Evolutionary conservation across 2,888 invertebrate genomes (phyloP).

Genomic region (Dioctria linearis): DNA sequence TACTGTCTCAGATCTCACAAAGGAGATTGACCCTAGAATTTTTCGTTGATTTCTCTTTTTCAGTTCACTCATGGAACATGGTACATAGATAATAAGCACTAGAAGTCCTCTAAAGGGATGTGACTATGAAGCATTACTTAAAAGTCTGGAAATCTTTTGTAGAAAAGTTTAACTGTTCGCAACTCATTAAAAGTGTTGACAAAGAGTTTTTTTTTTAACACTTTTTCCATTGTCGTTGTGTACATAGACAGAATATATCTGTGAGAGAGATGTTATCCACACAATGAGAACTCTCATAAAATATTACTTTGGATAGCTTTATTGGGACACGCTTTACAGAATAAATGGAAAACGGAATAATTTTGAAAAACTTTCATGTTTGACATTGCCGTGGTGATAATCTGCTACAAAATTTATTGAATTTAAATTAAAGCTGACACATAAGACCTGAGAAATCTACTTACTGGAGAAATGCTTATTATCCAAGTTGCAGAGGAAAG

Average conservation of each 20-base stretch:
- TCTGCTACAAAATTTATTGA: too few relatives aligned
- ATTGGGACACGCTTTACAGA: too few relatives aligned
- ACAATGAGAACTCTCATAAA: slow-evolving; percentile 3
- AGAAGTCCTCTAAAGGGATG: background rate
- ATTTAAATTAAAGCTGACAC: too few relatives aligned
- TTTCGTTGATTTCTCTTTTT: background rate
- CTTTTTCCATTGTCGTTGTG: background rate
- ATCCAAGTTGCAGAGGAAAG: too few relatives aligned
- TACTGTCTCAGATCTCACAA: background rate
- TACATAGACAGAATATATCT: background rate
- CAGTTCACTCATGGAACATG: background rate
- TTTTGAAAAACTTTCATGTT: too few relatives aligned
- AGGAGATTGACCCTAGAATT: slow-evolving; percentile 21
- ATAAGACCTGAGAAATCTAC: too few relatives aligned
- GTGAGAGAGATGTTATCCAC: background rate
- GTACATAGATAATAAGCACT: background rate
- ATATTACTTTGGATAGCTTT: slow-evolving; percentile 6
- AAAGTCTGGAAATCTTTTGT: slow-evolving; percentile 30
- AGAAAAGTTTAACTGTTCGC: slow-evolving; percentile 13
- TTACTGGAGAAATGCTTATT: too few relatives aligned
- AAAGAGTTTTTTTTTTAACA: slow-evolving; percentile 11
- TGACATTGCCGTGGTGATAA: too few relatives aligned
- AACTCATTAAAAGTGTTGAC: slow-evolving; percentile 40
- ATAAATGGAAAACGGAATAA: too few relatives aligned
- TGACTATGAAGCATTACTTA: slow-evolving; percentile 9